Conservation (phyloP, 2,113 vertebrate species). For the Leptobrachium ailaonicum region DNA sequence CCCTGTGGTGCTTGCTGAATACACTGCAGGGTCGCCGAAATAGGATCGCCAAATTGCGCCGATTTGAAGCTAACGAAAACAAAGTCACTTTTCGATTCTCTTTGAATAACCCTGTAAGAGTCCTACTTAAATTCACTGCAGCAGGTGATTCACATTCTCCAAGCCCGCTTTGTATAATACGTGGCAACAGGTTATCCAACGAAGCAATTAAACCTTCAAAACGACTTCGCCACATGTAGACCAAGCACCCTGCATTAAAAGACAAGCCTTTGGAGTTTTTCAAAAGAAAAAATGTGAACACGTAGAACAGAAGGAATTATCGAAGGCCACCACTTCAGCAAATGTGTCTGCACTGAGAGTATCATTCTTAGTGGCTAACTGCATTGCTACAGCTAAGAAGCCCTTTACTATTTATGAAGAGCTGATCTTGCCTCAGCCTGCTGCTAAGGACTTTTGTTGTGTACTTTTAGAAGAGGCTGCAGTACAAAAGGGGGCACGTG, state of each 20-base stretch:
- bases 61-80: no score
- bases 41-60: no score
- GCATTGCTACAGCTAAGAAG: conserved; percentile 50
- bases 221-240: conserved; percentile 4
- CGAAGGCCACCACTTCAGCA: conserved; percentile 46
- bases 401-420: conserved; percentile 50
- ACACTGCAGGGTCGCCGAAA: no score
- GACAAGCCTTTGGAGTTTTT: conserved; percentile 40
- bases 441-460: conserved; percentile 2
- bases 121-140: conserved; percentile 11
- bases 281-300: conserved; percentile 38
- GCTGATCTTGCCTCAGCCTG: conserved; percentile 44
- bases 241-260: conserved; percentile 41
- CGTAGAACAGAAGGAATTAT: conserved; percentile 27
- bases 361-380: conserved; percentile 42
- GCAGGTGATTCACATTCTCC: conserved; percentile 14
- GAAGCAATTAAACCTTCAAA: conserved; percentile 5
- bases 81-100: no score
- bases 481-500: conserved; percentile 23
- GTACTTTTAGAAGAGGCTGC: background rate
- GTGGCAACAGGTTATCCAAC: conserved; percentile 9
- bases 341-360: conserved; percentile 13
- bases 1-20: no score
- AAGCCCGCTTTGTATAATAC: conserved; percentile 2
- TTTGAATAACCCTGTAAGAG: background rate